phyloP scores from a whole-genome alignment of 2,113 vertebrate species.

The Corythaeola cristata region DNA sequence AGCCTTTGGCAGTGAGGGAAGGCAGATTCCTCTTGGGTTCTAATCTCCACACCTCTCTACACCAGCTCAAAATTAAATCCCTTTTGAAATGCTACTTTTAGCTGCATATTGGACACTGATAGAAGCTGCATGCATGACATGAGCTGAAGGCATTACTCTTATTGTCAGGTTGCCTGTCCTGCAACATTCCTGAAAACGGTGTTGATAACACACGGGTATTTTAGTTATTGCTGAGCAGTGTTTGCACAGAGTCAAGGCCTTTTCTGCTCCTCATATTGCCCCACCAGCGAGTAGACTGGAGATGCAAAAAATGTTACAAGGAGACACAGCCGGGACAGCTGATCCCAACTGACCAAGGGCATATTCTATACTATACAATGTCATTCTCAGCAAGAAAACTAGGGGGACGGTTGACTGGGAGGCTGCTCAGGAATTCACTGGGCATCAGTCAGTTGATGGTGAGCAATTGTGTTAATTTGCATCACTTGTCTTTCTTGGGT shows the following conservation, averaged over 20 bases:
- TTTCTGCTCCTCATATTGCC: neutral
- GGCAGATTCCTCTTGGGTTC: neutral
- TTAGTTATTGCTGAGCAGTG: neutral
- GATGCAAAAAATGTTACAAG: no score
- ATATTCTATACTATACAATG: no score
- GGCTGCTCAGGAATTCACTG: no score
- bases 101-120: neutral
- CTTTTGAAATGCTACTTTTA: neutral
- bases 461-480: no score
- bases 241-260: neutral
- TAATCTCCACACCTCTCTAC: neutral
- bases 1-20: neutral
- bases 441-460: no score
- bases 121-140: neutral
- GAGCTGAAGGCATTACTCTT: neutral
- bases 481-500: no score
- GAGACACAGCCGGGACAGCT: no score
- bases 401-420: no score
- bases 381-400: no score
- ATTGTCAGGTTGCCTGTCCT: neutral
- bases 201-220: neutral
- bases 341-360: no score
- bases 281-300: neutral
- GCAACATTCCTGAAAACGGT: neutral
- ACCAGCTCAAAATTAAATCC: fast-evolving